Conservation (phyloP, 2,113 vertebrate species). For the Peromyscus leucopus region DNA sequence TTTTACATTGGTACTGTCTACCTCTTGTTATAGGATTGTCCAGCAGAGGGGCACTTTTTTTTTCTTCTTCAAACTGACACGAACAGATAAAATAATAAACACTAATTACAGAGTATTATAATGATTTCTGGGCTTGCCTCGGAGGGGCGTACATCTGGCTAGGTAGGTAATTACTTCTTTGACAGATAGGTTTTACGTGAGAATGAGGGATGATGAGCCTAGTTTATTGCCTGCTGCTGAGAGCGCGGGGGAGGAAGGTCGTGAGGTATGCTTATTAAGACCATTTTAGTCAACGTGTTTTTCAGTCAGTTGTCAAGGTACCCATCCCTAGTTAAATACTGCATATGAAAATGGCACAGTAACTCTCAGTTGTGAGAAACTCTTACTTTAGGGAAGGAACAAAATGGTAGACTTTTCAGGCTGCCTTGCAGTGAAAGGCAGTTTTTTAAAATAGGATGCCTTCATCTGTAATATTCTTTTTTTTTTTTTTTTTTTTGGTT, state of each 20-base stretch:
- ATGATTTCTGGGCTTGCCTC: conserved; percentile 83
- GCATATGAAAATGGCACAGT: conserved; percentile 55
- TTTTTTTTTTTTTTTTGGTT: too few species aligned
- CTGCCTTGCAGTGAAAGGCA: conserved; percentile 10
- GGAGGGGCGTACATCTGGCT: conserved; percentile 74
- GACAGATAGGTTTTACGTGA: conserved; percentile 74
- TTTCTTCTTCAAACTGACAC: conserved; percentile 77
- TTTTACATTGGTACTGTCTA: conserved; percentile 86
- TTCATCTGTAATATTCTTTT: neutral
- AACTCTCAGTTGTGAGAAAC: conserved; percentile 4
- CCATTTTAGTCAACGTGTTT: conserved; percentile 70
- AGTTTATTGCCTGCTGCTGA: conserved; percentile 76
- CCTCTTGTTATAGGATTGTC: conserved; percentile 86
- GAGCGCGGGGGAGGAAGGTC: conserved; percentile 68
- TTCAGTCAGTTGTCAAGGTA: conserved; percentile 76
- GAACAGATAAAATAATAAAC: conserved; percentile 85
- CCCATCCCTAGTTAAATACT: conserved; percentile 2
- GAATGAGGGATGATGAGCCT: conserved; percentile 60
- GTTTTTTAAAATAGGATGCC: neutral
- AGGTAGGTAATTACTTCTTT: conserved; percentile 78
- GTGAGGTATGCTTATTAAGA: conserved; percentile 71
- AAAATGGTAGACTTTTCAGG: conserved; percentile 2
- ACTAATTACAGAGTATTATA: conserved; percentile 85
- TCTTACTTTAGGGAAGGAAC: conserved; percentile 62
- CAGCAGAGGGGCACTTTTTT: conserved; percentile 80